Conservation (phyloP, 2,113 vertebrate species). For the Mobula hypostoma region DNA sequence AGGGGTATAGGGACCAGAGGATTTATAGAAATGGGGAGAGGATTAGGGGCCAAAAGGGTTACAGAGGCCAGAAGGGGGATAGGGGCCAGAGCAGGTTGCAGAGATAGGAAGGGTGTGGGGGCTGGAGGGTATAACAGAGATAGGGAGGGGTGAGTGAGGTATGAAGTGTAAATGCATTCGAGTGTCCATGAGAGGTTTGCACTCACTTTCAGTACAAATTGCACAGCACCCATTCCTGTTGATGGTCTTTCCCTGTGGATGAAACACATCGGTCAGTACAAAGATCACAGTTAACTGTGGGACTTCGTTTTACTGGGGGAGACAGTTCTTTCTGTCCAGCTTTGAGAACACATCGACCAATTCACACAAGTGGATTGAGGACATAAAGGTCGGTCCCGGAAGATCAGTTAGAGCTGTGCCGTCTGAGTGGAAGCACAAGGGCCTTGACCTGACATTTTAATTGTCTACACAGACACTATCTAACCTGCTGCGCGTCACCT, state of each 20-base stretch:
- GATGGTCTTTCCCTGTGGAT: constrained; percentile 88
- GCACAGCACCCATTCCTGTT: constrained; percentile 97
- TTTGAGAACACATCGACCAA: not conserved
- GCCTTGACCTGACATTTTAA: too few relatives aligned
- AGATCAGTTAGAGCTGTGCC: too few relatives aligned
- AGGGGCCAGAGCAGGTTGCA: not conserved
- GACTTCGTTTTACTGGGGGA: not conserved
- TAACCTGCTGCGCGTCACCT: too few relatives aligned
- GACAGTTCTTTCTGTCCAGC: not conserved
- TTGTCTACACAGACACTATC: too few relatives aligned
- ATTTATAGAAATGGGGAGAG: not conserved
- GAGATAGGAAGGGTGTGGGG: not conserved
- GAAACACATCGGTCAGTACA: constrained; percentile 45
- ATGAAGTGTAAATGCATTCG: too few relatives aligned
- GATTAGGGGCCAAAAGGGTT: not conserved
- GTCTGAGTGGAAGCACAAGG: too few relatives aligned
- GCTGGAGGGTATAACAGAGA: too few relatives aligned
- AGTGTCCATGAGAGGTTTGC: constrained; percentile 51
- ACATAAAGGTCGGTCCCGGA: not conserved
- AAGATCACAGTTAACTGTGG: not conserved
- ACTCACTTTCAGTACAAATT: constrained; percentile 99
- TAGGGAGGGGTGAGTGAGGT: too few relatives aligned
- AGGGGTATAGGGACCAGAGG: not conserved
- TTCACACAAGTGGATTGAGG: not conserved
- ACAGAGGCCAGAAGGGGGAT: not conserved